phyloP scores from a whole-genome alignment of 1,140 invertebrate species.

The Fragariocoptes setiger region DNA sequence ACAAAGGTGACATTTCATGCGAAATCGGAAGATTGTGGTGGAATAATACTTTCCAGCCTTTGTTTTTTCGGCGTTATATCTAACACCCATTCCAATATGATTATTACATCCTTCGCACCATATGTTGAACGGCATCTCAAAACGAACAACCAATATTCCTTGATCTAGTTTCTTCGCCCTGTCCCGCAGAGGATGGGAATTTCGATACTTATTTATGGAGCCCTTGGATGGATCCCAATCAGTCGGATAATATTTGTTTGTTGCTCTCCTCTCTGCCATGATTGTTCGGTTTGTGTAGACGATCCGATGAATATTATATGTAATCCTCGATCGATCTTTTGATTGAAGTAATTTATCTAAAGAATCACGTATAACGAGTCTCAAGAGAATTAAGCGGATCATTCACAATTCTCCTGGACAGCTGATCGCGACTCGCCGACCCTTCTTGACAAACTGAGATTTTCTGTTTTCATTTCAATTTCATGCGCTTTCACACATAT shows the following conservation, averaged over 20 bases:
- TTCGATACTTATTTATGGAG: constrained; percentile 61
- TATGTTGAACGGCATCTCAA: constrained; percentile 99
- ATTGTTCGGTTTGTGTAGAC: too few relatives aligned
- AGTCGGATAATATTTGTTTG: constrained; percentile 90
- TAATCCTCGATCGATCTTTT: not conserved
- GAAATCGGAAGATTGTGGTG: constrained; percentile 85
- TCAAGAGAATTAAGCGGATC: too few relatives aligned
- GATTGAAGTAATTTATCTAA: too few relatives aligned
- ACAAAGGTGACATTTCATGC: constrained; percentile 97
- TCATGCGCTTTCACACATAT: too few relatives aligned
- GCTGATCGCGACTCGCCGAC: too few relatives aligned
- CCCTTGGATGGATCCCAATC: constrained; percentile 80
- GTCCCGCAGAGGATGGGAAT: constrained; percentile 80
- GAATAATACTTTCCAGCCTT: constrained; percentile 97
- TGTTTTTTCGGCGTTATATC: constrained; percentile 94
- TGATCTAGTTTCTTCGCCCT: constrained; percentile 67
- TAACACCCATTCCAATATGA: constrained; percentile 93
- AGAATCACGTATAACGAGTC: too few relatives aligned
- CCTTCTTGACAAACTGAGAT: too few relatives aligned
- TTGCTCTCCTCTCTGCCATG: constrained; percentile 17
- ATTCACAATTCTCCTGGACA: too few relatives aligned
- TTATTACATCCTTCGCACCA: constrained; percentile 94
- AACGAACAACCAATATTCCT: constrained; percentile 84
- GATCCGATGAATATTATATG: not conserved
- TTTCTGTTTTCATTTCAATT: too few relatives aligned